Evolutionary conservation across 2,797 vertebrate genomes (phyloP), one percentile per base, ranked within the genome.

Genomic region (Diplodus sargus): DNA sequence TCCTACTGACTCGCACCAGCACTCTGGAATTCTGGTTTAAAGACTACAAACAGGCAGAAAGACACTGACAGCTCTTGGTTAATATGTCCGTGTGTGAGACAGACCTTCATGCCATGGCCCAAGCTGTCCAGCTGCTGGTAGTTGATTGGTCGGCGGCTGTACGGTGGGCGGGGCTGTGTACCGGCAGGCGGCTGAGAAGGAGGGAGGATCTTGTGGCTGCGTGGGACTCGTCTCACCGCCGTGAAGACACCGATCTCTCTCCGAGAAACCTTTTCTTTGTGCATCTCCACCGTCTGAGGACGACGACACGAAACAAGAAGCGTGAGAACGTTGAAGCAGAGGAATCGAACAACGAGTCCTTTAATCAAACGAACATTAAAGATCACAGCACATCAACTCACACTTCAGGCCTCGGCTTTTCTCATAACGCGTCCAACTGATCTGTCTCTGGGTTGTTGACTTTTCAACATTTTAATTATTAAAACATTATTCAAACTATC

Each of bases 61-160:
- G 39, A 39, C 39, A 39, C 39, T 39, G 39, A 39, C 39, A 39
- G 39, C 39, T 39, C 9, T 39, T 11, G 2, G 2, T 39, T 39
- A 2, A 8, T 2, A 25, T 57, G 53, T 20, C 3, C 2, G 39
- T 67, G 30, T n/a, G 28, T 39, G n/a, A 43, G 57, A 58, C 16
- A 17, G 7, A 97, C 97, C 97, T 97, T 98, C 23, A 97, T 62
- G 4, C 97, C 96, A 0, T 98, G 97, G 25, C 97, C 97, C 0
- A 97, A 2, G 43, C 86, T 49, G 3, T 97, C 97, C 89, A 98
- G 93, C 81, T 83, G 80, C 49, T 95, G 92, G 80, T 96, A 97
- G 92, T 92, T 95, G 90, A 97, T 95, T 74, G 97, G 96, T 10
- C 70, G 95, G n/a, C 96, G 93, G 89, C 80, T 93, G 85, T 97